Evolutionary conservation across 2,113 vertebrate species (phyloP).

Genomic region (Nestor notabilis): DNA sequence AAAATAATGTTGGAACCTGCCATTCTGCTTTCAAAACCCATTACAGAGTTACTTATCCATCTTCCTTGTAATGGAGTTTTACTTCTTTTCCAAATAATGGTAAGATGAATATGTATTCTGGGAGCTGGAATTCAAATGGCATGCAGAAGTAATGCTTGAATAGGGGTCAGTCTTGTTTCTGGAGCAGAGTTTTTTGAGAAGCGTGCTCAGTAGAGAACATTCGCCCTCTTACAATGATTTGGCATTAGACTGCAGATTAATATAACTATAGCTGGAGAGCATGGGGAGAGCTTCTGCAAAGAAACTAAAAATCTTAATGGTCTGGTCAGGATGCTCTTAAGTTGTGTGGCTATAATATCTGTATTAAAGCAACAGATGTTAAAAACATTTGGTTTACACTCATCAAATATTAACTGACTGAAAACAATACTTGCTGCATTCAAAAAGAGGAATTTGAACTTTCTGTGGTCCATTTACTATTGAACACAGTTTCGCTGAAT

Average conservation of each 20-base stretch:
- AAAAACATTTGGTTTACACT: neutral
- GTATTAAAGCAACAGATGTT: neutral
- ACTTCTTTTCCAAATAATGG: neutral
- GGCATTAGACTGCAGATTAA: neutral
- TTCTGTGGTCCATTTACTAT: neutral
- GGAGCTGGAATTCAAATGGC: neutral
- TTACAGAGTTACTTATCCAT: neutral
- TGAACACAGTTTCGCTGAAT: neutral
- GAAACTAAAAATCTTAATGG: neutral
- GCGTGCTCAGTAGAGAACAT: neutral
- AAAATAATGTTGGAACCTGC: neutral
- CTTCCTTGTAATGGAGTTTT: neutral
- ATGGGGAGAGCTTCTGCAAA: neutral
- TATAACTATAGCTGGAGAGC: neutral
- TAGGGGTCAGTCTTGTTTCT: neutral
- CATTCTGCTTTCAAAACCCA: slow-evolving; percentile 13
- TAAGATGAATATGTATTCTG: neutral
- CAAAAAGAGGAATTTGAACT: neutral
- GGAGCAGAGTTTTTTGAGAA: neutral
- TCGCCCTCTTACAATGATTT: neutral
- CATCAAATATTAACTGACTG: neutral
- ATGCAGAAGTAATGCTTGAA: neutral
- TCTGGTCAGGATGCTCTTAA: neutral
- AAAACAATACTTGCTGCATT: neutral
- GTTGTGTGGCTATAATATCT: neutral